A percentile compares a stretch with the other conserved stretches of the same genome.
Evolutionary conservation across 2,797 vertebrate genomes (phyloP).

Genomic region (Lates japonicus): DNA sequence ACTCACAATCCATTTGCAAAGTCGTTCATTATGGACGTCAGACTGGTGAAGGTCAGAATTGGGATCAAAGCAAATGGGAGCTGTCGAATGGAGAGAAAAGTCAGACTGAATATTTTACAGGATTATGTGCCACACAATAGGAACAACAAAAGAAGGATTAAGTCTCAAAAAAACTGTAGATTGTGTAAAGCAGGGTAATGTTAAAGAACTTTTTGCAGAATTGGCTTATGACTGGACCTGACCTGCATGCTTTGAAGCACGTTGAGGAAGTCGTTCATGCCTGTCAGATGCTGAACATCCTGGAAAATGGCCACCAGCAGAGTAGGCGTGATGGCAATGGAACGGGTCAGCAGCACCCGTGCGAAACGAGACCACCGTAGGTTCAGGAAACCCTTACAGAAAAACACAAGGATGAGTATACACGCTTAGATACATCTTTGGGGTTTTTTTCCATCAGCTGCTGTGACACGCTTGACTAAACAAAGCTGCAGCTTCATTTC

Average conservation of each 20-base stretch:
- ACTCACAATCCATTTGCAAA: constrained; percentile 95
- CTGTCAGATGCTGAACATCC: constrained; percentile 92
- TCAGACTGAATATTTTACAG: constrained; percentile 2
- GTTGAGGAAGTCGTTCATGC: constrained; percentile 98
- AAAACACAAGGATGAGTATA: neutral
- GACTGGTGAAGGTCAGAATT: constrained; percentile 94
- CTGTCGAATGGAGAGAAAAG: constrained; percentile 77
- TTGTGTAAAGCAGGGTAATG: neutral
- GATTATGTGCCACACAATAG: neutral
- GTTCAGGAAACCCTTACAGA: constrained; percentile 92
- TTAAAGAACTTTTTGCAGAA: neutral
- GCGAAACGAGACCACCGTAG: constrained; percentile 95
- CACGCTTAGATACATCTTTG: neutral
- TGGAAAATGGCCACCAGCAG: constrained; percentile 95
- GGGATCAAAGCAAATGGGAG: constrained; percentile 97
- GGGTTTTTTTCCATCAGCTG: neutral
- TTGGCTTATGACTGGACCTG: constrained; percentile 22
- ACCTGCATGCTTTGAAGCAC: constrained; percentile 98
- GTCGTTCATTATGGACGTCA: constrained; percentile 92
- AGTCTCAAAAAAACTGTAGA: neutral
- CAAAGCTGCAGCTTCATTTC: neutral
- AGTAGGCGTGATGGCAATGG: constrained; percentile 94
- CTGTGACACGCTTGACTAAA: neutral
- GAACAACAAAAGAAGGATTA: neutral
- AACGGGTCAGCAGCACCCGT: constrained; percentile 93